Percentiles rank a stretch among this genome's conserved stretches.
These are phyloP conservation scores for Acanthurus tractus DNA, from an alignment of 2,797 vertebrate genomes.

Conservation along the genomic window DNA sequence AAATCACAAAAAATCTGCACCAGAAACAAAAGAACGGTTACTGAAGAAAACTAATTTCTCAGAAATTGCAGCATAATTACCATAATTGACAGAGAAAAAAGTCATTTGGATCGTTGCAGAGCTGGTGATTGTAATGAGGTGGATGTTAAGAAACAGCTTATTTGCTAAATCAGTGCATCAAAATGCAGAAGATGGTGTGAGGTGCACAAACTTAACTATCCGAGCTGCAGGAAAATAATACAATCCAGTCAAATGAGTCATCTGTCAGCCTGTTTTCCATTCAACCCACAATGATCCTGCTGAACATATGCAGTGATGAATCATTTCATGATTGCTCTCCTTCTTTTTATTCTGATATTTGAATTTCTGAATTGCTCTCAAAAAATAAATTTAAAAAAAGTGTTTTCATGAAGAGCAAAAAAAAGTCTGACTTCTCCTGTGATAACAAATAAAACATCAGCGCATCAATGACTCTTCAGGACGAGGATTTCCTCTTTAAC, in stretches of 20 bases:
- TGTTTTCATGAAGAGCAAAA: not conserved
- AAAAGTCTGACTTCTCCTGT: not conserved
- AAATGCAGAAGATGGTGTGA: slow-evolving; percentile 34
- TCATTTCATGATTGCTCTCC: slow-evolving; percentile 16
- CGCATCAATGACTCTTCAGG: slow-evolving; percentile 9
- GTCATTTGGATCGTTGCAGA: slow-evolving; percentile 9
- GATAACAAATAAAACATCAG: not conserved
- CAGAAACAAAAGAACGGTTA: not conserved
- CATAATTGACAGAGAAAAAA: slow-evolving; percentile 22
- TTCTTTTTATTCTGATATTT: slow-evolving; percentile 5
- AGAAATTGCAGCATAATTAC: slow-evolving; percentile 23
- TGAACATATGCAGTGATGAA: slow-evolving; percentile 33
- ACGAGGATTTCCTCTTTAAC: not conserved
- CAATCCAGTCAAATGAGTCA: slow-evolving; percentile 33
- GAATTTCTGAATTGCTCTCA: slow-evolving; percentile 6
- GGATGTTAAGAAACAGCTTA: slow-evolving; percentile 13
- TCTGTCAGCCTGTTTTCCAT: slow-evolving; percentile 16
- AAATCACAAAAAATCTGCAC: slow-evolving; percentile 7
- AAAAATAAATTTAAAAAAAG: not conserved
- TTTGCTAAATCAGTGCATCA: slow-evolving; percentile 6
- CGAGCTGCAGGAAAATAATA: slow-evolving; percentile 16
- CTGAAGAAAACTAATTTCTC: slow-evolving; percentile 10
- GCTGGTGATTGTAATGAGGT: not conserved
- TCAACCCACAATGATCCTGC: slow-evolving; percentile 26
- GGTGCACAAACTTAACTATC: slow-evolving; percentile 4